Conservation (phyloP, 2,797 vertebrate species). For the Urosaurus nigricauda region DNA sequence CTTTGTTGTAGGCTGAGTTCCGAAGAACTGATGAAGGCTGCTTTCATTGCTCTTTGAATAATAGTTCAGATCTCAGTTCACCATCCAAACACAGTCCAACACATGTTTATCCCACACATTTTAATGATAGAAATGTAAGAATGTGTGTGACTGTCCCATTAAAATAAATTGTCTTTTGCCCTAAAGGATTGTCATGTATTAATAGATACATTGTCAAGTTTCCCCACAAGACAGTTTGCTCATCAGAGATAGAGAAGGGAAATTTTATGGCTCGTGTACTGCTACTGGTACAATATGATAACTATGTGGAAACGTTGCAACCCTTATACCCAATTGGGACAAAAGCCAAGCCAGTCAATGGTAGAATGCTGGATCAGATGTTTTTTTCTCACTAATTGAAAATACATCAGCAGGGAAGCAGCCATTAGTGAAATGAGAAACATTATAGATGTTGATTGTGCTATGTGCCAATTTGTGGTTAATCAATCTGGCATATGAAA, state of each 20-base stretch:
- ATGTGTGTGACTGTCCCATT: background rate
- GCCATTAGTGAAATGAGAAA: constrained; percentile 31
- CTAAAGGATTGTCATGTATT: background rate
- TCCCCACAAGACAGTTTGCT: background rate
- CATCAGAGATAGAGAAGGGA: background rate
- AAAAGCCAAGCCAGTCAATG: constrained; percentile 18
- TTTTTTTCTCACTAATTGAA: constrained; percentile 17
- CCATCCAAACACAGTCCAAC: background rate
- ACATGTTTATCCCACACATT: background rate
- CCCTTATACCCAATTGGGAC: constrained; percentile 23
- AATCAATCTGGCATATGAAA: constrained; percentile 13
- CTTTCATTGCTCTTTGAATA: background rate
- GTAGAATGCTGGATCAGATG: constrained; percentile 18
- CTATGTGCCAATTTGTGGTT: background rate
- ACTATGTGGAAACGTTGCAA: background rate
- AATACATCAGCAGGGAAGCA: constrained; percentile 20
- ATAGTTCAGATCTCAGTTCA: background rate
- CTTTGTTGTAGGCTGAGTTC: background rate
- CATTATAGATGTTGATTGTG: constrained; percentile 18
- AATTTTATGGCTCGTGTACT: background rate
- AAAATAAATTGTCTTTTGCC: background rate
- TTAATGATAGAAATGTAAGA: background rate
- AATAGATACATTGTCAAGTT: background rate
- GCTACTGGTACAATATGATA: constrained; percentile 7
- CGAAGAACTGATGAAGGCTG: background rate